Percentiles rank a stretch among this genome's conserved stretches.
Conservation (phyloP, 2,113 vertebrate genomes). For the Pteronura brasiliensis region DNA sequence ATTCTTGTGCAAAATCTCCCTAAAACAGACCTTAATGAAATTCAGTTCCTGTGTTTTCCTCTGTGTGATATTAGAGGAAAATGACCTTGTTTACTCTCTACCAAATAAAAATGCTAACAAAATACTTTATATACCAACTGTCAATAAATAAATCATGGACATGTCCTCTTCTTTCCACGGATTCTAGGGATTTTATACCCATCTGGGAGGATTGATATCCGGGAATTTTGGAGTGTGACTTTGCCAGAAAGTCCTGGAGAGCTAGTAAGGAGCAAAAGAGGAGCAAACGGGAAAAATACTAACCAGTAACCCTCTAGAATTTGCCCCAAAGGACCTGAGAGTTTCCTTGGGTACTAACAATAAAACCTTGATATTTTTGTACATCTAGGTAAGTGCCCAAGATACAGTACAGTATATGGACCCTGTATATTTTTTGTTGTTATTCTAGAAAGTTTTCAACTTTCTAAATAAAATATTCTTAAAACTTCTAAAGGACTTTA, state of each 20-base stretch:
- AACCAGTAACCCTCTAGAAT: background rate
- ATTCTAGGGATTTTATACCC: background rate
- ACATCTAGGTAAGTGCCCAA: background rate
- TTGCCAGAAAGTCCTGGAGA: background rate
- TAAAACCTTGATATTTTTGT: background rate
- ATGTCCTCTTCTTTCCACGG: background rate
- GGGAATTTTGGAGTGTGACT: background rate
- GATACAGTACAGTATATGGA: background rate
- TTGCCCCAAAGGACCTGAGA: background rate
- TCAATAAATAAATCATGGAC: background rate
- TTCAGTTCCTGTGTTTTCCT: background rate
- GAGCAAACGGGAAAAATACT: background rate
- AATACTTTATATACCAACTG: background rate
- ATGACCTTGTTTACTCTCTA: constrained; percentile 15
- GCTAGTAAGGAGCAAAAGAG: background rate
- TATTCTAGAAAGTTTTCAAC: background rate
- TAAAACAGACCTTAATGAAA: background rate
- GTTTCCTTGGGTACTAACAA: background rate
- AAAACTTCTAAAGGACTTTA: background rate
- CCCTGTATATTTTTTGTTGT: background rate
- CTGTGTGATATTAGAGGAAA: background rate
- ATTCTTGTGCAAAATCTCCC: constrained; percentile 8
- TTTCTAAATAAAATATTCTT: background rate
- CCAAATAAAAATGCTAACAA: constrained; percentile 12
- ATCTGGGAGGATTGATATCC: background rate